Evolutionary conservation across 2,113 vertebrate genomes (phyloP).

Genomic region (Macroglossus sobrinus): DNA sequence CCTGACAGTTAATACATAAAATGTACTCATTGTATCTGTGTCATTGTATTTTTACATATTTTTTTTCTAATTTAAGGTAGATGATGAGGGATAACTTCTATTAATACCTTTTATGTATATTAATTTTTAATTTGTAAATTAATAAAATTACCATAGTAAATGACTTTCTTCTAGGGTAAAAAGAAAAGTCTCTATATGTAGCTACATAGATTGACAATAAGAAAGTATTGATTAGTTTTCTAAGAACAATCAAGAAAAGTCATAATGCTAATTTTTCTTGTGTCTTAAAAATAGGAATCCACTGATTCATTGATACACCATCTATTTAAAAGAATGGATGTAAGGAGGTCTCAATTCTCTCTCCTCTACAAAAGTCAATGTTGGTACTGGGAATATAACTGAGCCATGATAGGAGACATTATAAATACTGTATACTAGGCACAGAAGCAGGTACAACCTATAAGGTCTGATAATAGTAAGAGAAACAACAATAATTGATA

Average conservation of each 20-base stretch:
- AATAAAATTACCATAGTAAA: not conserved
- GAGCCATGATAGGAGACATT: not conserved
- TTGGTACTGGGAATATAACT: not conserved
- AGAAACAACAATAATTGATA: slow-evolving; percentile 2
- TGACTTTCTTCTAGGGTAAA: slow-evolving; percentile 1
- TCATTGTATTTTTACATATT: not conserved
- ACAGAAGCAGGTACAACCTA: not conserved
- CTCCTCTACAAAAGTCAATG: not conserved
- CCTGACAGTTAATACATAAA: not conserved
- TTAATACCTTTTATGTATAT: not conserved
- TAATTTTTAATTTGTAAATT: not conserved
- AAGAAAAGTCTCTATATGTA: not conserved
- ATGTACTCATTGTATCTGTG: not conserved
- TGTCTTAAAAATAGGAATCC: not conserved
- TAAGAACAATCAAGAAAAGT: not conserved
- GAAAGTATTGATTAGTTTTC: not conserved
- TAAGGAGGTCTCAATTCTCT: not conserved
- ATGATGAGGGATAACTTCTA: not conserved
- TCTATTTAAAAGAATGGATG: not conserved
- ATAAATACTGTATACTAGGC: not conserved
- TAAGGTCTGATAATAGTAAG: not conserved
- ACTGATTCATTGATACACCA: not conserved
- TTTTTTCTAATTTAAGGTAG: not conserved
- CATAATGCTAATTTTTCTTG: slow-evolving; percentile 14
- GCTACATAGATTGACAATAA: not conserved